phyloP scores from a whole-genome alignment of 2,888 invertebrate genomes.

The Cheilosia scutellata region DNA sequence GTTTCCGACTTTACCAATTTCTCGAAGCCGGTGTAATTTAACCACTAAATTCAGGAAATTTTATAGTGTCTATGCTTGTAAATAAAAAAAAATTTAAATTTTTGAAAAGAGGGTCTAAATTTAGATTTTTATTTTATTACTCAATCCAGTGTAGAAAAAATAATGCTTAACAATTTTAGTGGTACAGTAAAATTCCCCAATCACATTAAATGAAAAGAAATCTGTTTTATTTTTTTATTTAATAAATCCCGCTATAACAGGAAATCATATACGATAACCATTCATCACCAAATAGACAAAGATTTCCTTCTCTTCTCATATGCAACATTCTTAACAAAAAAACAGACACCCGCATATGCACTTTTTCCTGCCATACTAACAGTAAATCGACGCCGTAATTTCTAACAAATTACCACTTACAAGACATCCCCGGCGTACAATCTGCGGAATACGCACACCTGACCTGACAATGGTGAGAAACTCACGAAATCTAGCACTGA shows the following conservation, averaged over 20 bases:
- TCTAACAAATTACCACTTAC: constrained; percentile 48
- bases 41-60: no score
- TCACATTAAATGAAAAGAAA: no score
- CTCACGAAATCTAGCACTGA: constrained; percentile 59
- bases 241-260: constrained; percentile 31
- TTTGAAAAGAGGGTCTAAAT: no score
- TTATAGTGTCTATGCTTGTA: no score
- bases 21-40: no score
- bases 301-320: background rate
- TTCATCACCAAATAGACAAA: background rate
- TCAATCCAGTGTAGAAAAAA: no score
- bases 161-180: no score
- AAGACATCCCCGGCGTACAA: constrained; percentile 11
- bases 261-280: constrained; percentile 11
- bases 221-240: no score
- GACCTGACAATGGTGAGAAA: constrained; percentile 66
- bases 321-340: constrained; percentile 19
- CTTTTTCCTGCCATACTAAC: constrained; percentile 53
- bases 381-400: constrained; percentile 46
- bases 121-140: no score
- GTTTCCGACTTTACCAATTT: no score
- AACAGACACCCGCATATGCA: constrained; percentile 48
- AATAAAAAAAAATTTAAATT: no score
- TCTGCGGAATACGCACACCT: constrained; percentile 35
- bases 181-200: no score